These are phyloP conservation scores for Pseudococcus viburni DNA, from an alignment of 2,888 invertebrate species.

Conservation along the genomic window DNA sequence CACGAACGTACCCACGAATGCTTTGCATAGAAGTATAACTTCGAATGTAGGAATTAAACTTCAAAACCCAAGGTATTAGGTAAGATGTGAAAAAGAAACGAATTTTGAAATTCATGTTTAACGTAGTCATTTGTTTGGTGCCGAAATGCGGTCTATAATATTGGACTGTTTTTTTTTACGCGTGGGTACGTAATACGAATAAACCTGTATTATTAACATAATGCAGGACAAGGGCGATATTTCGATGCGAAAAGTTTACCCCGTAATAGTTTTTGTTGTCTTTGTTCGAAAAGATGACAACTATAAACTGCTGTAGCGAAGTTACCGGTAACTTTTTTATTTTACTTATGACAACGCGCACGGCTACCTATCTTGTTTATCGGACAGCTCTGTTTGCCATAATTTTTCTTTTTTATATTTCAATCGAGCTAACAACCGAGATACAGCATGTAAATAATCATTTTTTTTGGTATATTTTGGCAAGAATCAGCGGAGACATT, in stretches of 20 bases:
- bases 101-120: neutral
- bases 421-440: neutral
- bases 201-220: constrained; percentile 9
- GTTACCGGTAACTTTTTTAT: neutral
- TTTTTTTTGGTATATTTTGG: neutral
- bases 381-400: neutral
- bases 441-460: neutral
- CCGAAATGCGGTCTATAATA: neutral
- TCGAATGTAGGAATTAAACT: neutral
- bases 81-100: neutral
- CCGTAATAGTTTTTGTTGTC: neutral
- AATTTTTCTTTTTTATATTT: constrained; percentile 7
- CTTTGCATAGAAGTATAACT: too few species aligned
- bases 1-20: too few species aligned
- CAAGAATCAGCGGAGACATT: too few species aligned
- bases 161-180: too few species aligned
- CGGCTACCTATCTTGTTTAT: neutral
- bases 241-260: neutral
- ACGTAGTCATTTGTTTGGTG: neutral
- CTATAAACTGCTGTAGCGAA: neutral
- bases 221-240: neutral
- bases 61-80: neutral
- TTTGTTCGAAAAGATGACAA: neutral
- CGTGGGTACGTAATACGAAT: too few species aligned
- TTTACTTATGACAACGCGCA: neutral